Percentiles rank a stretch among this genome's conserved stretches.
Conservation (phyloP, 2,797 vertebrate genomes). For the Hyperoplus immaculatus region DNA sequence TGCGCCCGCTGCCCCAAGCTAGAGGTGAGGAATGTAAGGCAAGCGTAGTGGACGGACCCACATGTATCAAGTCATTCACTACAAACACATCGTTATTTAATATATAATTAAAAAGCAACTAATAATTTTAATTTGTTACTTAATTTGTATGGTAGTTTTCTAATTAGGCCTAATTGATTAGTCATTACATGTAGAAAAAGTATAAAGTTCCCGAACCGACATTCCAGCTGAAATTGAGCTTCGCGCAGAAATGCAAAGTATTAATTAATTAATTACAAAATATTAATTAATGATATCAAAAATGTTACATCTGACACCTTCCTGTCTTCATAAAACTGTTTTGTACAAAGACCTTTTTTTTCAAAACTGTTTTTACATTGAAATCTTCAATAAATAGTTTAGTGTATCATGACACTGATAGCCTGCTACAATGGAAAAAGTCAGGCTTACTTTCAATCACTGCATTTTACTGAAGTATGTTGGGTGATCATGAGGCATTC, state of each 20-base stretch:
- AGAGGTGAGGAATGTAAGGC: constrained; percentile 88
- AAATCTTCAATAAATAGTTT: too few relatives aligned
- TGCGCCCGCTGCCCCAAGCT: constrained; percentile 92
- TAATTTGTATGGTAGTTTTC: neutral
- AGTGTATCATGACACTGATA: too few relatives aligned
- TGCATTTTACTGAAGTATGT: neutral
- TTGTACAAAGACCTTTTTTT: too few relatives aligned
- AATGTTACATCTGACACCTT: neutral
- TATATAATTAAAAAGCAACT: neutral
- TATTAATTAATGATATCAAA: too few relatives aligned
- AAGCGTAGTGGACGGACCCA: too few relatives aligned
- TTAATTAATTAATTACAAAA: too few relatives aligned
- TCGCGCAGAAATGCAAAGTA: too few relatives aligned
- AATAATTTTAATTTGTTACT: neutral
- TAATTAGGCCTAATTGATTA: neutral
- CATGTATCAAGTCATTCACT: neutral
- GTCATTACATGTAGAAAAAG: neutral
- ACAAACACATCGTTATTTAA: neutral
- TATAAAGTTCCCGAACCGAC: neutral
- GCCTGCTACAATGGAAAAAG: too few relatives aligned
- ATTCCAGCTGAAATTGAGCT: neutral
- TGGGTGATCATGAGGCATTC: neutral
- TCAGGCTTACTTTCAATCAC: too few relatives aligned
- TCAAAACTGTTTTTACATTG: too few relatives aligned
- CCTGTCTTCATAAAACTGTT: too few relatives aligned